Conservation (phyloP, 2,888 invertebrate species). For the Eurytoma californica region DNA sequence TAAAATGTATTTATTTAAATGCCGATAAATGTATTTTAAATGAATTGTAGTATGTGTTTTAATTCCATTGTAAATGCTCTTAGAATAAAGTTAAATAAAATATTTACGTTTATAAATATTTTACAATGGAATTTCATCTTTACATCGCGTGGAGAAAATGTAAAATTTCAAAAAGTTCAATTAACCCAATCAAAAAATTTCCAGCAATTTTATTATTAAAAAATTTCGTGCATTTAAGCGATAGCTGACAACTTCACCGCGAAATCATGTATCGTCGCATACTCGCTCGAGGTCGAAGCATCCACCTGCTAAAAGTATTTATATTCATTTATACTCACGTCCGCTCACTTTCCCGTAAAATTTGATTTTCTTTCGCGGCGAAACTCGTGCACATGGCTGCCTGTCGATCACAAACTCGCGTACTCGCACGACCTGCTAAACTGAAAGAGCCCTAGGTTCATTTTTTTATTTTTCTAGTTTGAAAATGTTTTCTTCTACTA, state of each 20-base stretch:
- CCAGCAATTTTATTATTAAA: no score
- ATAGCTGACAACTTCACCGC: not conserved
- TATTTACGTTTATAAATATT: no score
- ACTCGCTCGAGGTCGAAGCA: not conserved
- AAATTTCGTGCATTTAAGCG: not conserved
- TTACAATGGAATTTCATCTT: no score
- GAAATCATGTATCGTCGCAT: not conserved
- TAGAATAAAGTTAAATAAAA: no score
- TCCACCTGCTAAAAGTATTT: slow-evolving; percentile 5
- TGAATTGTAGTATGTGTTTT: no score
- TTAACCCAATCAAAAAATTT: no score
- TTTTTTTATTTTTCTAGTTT: not conserved
- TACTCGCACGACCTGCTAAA: not conserved
- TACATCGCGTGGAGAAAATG: no score
- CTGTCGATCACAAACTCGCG: slow-evolving; percentile 17
- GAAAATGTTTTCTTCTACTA: not conserved
- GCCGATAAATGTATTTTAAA: no score
- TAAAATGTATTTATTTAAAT: no score
- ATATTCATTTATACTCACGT: slow-evolving; percentile 13
- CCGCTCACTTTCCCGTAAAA: slow-evolving; percentile 17
- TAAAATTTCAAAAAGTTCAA: no score
- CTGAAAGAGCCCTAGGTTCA: not conserved
- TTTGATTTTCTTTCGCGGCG: slow-evolving; percentile 12
- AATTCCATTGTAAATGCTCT: no score
- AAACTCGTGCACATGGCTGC: not conserved